These are phyloP conservation scores for Drosophila novamexicana DNA, from an alignment of 1,140 invertebrate species.

Conservation along the genomic window DNA sequence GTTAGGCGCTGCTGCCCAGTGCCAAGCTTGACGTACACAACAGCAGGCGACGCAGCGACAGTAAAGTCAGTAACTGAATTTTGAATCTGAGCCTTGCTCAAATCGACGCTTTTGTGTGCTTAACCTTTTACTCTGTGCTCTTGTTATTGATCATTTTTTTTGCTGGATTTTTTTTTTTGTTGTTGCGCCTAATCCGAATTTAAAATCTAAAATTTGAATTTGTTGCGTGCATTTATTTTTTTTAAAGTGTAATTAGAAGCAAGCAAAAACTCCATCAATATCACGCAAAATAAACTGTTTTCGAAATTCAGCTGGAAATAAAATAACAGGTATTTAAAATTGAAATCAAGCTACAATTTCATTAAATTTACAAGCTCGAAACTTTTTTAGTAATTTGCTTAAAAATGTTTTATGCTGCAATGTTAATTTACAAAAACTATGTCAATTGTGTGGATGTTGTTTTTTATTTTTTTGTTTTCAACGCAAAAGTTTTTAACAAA, in stretches of 20 bases:
- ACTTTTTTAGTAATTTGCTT: background rate
- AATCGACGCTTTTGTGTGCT: background rate
- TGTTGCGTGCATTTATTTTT: constrained; percentile 4
- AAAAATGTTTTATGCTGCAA: background rate
- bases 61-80: background rate
- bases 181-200: background rate
- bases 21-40: background rate
- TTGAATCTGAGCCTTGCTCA: constrained; percentile 5
- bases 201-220: background rate
- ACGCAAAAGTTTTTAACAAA: background rate
- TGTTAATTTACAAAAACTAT: background rate
- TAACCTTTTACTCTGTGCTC: background rate
- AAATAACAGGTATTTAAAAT: background rate
- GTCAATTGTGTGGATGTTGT: background rate
- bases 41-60: background rate
- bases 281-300: background rate
- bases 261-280: background rate
- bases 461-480: background rate
- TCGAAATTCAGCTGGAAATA: background rate
- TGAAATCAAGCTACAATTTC: background rate
- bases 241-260: background rate
- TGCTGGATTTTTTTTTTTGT: constrained; percentile 7
- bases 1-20: constrained; percentile 38
- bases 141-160: background rate
- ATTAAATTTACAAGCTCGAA: background rate